Evolutionary conservation across 2,113 vertebrate species (phyloP), one percentile per base, ranked within the genome.

Genomic region (Centropristis striata): DNA sequence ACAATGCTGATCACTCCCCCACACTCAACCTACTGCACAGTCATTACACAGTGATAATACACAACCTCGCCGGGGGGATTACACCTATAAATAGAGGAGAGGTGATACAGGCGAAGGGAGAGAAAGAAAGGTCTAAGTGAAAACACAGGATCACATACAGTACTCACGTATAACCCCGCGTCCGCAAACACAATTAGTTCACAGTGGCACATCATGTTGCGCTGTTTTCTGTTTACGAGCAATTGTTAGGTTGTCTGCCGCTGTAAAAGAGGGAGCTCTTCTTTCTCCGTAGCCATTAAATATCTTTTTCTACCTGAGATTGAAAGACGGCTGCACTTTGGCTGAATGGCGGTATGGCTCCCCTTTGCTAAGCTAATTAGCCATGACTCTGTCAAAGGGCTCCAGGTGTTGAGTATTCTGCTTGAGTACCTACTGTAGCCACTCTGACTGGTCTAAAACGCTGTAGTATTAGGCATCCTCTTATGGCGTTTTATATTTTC

Each of bases 21-120:
- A 72, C 72, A 86, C 80, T 90, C 86, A 90, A 72, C 84, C 85
- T 82, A 83, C 74, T 63, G 75, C 87, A 78, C 89, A 83, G 88
- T 90, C 91, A 91, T 91, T 91, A 91, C 76, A 90, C 83, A 82
- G 87, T 84, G 81, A 90, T 90, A 90, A 92, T 90, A 84, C 88
- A 90, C 89, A 88, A 75, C 64, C 78, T 79, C 47, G 13, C 74
- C 60, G 20, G 55, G 76, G 80, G 85, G 84, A 88, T 90, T 90
- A 92, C 82, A 80, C 75, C 75, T 78, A 78, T 84, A 88, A 88
- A 88, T 77, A 86, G 50, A 71, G 61, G 44, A 69, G 75, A 80
- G 68, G 82, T 67, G 61, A 81, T 63, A 60, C 75, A 83, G 50
- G 72, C 71, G 60, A 39, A 55, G 57, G 32, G 36, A 74, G 63